Evolutionary conservation across 2,888 invertebrate species (phyloP).

Genomic region (Leptogaster cylindrica): DNA sequence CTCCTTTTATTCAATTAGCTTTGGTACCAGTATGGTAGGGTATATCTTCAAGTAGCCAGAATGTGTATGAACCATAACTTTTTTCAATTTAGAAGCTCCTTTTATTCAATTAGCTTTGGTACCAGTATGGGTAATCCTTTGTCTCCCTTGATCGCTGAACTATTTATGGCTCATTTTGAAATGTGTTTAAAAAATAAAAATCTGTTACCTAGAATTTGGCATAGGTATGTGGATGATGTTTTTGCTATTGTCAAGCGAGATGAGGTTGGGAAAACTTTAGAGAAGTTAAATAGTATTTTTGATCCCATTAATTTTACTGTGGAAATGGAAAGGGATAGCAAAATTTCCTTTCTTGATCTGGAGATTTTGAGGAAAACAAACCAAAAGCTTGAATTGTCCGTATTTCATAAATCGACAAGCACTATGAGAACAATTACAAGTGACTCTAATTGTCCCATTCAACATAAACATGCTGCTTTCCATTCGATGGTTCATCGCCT

Average conservation of each 20-base stretch:
- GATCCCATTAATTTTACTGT: not conserved
- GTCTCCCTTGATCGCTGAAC: not conserved
- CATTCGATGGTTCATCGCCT: too few relatives aligned
- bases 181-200: not conserved
- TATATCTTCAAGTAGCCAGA: not conserved
- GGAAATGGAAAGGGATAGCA: not conserved
- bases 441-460: not conserved
- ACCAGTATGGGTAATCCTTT: not conserved
- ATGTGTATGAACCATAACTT: not conserved
- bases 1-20: not conserved
- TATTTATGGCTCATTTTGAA: not conserved
- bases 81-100: not conserved
- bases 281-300: not conserved
- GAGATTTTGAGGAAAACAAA: not conserved
- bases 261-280: not conserved
- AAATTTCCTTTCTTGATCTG: not conserved
- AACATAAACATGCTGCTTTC: too few relatives aligned
- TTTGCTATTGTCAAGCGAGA: not conserved
- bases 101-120: not conserved
- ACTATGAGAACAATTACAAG: not conserved
- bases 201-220: not conserved
- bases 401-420: not conserved
- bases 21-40: not conserved
- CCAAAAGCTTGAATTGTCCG: not conserved
- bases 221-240: not conserved